Conservation (phyloP, 2,888 invertebrate genomes). For the Machimus atricapillus region DNA sequence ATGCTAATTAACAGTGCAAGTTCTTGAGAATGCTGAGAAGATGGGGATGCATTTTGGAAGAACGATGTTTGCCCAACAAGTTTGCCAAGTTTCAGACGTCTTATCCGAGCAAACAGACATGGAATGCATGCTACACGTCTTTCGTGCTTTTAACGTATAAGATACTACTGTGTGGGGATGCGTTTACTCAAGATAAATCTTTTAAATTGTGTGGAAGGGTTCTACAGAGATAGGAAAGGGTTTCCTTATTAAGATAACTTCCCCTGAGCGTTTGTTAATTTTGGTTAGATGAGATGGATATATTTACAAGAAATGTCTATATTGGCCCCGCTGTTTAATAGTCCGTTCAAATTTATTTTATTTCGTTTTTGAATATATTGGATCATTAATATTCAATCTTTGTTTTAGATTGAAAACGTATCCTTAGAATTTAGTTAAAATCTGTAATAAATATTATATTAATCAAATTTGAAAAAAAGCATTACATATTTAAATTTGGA, state of each 20-base stretch:
- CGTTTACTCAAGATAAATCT: background rate
- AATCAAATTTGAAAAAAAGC: too few species aligned
- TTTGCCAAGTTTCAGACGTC: background rate
- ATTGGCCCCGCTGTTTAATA: background rate
- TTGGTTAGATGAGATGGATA: background rate
- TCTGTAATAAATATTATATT: too few species aligned
- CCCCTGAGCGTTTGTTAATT: background rate
- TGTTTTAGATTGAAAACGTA: too few species aligned
- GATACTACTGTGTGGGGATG: background rate
- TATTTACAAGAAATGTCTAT: background rate
- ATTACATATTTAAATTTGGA: too few species aligned
- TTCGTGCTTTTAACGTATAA: background rate
- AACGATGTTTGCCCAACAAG: background rate
- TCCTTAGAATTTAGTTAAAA: too few species aligned
- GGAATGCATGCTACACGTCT: background rate
- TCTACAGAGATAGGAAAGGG: background rate
- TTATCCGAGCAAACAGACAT: background rate
- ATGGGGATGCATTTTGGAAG: background rate
- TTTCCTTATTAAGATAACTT: background rate
- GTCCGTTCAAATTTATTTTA: too few species aligned
- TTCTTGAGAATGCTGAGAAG: background rate
- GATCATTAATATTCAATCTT: too few species aligned
- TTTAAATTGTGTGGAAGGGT: background rate
- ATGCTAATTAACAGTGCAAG: background rate
- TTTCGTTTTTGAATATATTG: background rate